Evolutionary conservation across 1,140 invertebrate genomes (phyloP), one percentile per base, ranked within the genome.

Genomic region (Drosophila carrolli): DNA sequence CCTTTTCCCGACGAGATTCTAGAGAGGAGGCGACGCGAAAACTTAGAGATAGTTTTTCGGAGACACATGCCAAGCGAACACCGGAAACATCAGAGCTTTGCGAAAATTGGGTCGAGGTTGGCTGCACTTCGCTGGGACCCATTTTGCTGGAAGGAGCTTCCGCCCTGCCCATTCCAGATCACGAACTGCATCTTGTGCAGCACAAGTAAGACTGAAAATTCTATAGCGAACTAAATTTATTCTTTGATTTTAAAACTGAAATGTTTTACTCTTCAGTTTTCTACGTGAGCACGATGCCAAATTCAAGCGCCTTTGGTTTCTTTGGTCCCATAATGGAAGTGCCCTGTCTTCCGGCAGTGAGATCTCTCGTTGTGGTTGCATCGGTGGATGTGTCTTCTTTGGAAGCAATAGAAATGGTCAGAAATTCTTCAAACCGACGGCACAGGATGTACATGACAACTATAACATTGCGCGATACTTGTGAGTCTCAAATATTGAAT

Each of bases 371-470:
- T 99, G 99, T 93, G 98, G 98, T 0, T 99, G 99, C 93, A 96
- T 97, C 44, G 98, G 98, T 3, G 98, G 98, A 0, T 99, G 97
- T 91, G 93, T 94, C 13, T 99, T 99, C 93, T 99, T 99, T 92
- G 98, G 98, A 5, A 96, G 94, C 47, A 98, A 98, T 91, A 94
- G 94, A 79, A 98, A 98, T 92, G 98, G 98, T 1, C 92, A 95
- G 16, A 95, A 95, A 75, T 98, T 99, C 91, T 97, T 99, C 63
- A 97, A 97, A 85, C 97, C 97, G 0, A 96, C 94, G 77, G 94
- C 95, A 27, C 95, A 95, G 51, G 97, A 98, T 93, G 93, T 97
- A 47, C 94, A 94, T 50, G 96, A 98, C 82, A 96, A 97, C 3
- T 94, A 96, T 29, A 98, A 98, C 79, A 95, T 97, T 57, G 97